Evolutionary conservation across 2,113 vertebrate genomes (phyloP).

Genomic region (Dendrocopos noguchii): DNA sequence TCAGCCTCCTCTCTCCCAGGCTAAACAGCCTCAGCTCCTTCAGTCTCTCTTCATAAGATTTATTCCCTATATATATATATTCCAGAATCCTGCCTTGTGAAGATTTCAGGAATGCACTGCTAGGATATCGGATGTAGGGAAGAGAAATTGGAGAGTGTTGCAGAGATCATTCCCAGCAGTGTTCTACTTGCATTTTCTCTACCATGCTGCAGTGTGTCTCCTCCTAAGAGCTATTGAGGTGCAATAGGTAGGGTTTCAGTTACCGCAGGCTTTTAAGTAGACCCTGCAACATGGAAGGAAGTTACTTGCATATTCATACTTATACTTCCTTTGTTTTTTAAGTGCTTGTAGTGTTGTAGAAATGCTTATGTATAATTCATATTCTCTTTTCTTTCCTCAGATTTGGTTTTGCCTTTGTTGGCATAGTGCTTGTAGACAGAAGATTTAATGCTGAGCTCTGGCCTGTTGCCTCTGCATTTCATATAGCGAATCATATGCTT

Average conservation of each 20-base stretch:
- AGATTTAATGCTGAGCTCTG: background rate
- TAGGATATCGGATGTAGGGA: background rate
- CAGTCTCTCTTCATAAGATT: too few species aligned
- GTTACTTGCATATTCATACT: background rate
- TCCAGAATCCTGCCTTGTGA: background rate
- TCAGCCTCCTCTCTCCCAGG: too few species aligned
- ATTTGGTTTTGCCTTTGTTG: conserved; percentile 10
- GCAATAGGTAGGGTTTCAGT: background rate
- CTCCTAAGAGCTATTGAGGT: background rate
- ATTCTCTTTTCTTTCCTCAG: background rate
- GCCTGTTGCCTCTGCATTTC: background rate
- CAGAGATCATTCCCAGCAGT: background rate
- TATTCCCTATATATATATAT: background rate
- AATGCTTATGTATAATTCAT: background rate
- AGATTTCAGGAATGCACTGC: background rate
- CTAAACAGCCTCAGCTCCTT: too few species aligned
- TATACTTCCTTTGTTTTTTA: background rate
- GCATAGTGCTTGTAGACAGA: background rate
- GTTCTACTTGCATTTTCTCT: background rate
- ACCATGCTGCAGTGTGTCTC: background rate
- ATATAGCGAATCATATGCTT: background rate
- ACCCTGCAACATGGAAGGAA: background rate
- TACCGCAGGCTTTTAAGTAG: background rate
- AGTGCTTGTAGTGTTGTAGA: background rate
- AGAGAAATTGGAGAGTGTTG: background rate